A percentile compares a stretch with the other conserved stretches of the same genome.
Evolutionary conservation across 2,113 vertebrate species (phyloP).

Genomic region (Pardalotus punctatus): DNA sequence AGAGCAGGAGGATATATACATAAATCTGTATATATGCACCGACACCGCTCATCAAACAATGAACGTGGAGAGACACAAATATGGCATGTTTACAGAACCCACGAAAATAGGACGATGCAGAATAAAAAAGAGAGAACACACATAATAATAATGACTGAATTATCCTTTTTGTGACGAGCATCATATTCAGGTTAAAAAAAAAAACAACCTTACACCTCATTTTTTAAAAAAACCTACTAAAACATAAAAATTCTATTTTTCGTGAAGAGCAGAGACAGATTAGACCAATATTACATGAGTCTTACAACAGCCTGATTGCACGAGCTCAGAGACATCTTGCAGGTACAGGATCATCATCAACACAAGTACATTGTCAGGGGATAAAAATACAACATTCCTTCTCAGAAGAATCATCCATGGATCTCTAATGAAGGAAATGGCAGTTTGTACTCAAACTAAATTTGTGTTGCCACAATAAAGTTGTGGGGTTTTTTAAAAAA

Average conservation of each 20-base stretch:
- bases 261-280: background rate
- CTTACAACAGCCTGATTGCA: background rate
- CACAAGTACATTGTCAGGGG: background rate
- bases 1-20: conserved; percentile 13
- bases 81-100: background rate
- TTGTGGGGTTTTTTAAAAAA: background rate
- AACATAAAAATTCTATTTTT: background rate
- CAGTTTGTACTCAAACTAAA: background rate
- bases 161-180: background rate
- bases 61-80: conserved; percentile 6
- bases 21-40: conserved; percentile 9
- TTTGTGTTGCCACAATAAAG: background rate
- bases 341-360: background rate
- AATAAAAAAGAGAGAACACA: conserved; percentile 21
- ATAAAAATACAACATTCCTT: background rate
- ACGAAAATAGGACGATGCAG: background rate
- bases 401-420: background rate
- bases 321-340: background rate
- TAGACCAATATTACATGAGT: background rate
- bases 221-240: background rate
- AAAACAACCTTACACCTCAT: accelerated
- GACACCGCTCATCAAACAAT: background rate
- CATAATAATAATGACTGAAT: background rate
- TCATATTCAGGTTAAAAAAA: background rate
- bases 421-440: background rate